These are phyloP conservation scores for Rhea pennata DNA, from an alignment of 2,113 vertebrate species.

Conservation along the genomic window DNA sequence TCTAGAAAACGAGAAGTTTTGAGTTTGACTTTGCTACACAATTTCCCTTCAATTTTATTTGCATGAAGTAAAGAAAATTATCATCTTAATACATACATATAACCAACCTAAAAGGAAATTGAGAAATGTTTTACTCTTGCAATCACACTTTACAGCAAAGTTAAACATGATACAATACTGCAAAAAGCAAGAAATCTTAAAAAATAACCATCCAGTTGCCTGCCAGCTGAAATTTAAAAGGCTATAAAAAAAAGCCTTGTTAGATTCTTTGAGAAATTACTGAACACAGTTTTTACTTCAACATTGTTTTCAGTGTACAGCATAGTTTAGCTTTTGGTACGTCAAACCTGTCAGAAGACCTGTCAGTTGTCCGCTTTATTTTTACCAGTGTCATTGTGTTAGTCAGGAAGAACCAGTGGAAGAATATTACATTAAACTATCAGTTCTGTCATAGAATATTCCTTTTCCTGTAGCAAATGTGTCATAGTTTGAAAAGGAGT, in stretches of 20 bases:
- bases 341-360: not conserved
- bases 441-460: not conserved
- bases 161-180: fast-evolving
- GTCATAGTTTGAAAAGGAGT: too few species aligned
- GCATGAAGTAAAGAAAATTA: not conserved
- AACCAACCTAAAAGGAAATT: not conserved
- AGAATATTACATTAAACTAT: fast-evolving
- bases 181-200: not conserved
- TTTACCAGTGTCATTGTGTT: fast-evolving
- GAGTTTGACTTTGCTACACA: fast-evolving
- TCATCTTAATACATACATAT: fast-evolving
- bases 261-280: not conserved
- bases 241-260: not conserved
- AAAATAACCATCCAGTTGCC: not conserved
- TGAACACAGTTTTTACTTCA: fast-evolving
- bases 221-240: not conserved
- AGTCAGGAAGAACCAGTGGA: not conserved
- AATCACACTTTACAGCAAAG: not conserved
- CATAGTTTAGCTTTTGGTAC: not conserved
- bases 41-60: not conserved
- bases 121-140: not conserved
- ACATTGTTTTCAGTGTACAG: not conserved
- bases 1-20: too few species aligned
- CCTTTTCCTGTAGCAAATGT: not conserved
- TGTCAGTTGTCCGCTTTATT: fast-evolving